Conservation (phyloP, 1,140 invertebrate genomes). For the Papilio polyxenes region DNA sequence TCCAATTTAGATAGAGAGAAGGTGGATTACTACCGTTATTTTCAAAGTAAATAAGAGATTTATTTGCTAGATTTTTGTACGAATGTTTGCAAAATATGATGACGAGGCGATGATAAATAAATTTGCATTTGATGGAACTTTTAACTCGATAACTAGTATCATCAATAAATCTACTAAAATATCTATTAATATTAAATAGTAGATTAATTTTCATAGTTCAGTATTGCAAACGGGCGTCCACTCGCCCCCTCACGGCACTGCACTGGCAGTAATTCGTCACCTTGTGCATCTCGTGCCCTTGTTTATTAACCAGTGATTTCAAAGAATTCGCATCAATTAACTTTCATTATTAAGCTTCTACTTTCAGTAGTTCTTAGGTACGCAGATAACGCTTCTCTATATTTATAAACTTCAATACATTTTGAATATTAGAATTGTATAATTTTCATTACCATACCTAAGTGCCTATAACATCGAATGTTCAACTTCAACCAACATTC, state of each 20-base stretch:
- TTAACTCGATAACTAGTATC: neutral
- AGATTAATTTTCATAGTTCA: slow-evolving; percentile 1
- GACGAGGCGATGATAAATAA: neutral
- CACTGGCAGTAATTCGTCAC: slow-evolving; percentile 44
- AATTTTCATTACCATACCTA: too few species aligned
- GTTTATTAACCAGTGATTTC: slow-evolving; percentile 24
- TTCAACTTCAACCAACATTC: too few species aligned
- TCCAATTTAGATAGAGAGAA: neutral
- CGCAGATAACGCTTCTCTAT: too few species aligned
- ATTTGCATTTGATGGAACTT: neutral
- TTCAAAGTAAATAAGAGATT: neutral
- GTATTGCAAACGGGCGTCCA: slow-evolving; percentile 47
- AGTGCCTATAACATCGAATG: too few species aligned
- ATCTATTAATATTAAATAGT: neutral
- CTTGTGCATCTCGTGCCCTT: slow-evolving; percentile 38
- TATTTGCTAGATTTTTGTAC: neutral
- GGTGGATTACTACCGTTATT: neutral
- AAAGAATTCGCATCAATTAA: slow-evolving; percentile 30
- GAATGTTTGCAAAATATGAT: too few species aligned
- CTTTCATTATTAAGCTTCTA: neutral
- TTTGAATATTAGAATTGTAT: too few species aligned
- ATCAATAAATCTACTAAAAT: too few species aligned
- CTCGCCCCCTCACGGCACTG: slow-evolving; percentile 48
- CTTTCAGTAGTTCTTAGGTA: neutral
- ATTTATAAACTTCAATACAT: too few species aligned